Base-by-base conservation (phyloP, 2,888 invertebrate genomes). In the Sphecodes monilicornis region DNA sequence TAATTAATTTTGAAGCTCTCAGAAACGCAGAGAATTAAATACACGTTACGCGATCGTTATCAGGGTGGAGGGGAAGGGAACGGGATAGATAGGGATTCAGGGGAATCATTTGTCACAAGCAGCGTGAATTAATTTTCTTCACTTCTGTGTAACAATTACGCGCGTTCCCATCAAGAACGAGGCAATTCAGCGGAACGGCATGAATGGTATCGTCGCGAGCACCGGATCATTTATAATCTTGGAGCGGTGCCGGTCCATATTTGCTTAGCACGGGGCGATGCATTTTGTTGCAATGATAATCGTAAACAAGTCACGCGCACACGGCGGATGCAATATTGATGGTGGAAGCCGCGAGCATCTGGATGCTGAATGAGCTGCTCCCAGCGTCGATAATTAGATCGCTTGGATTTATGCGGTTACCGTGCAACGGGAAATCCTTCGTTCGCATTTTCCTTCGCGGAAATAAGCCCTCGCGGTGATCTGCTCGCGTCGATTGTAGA, bases 231-330 rank as follows among this genome's bases (percentile, higher is more conserved):
- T 46, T 68, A 79, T 66, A 79, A 79, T 68, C 72, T 60, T 29
- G 71, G 18, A 64, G 36, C 64, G 29, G 64, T 18, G 66, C 64
- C 64, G 75, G 32, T 50, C 75, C 75, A 50, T 71, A 76, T 75
- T 57, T 54, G 70, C 60, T 57, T 66, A 66, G 66, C 70, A 26
- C 70, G 22, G 22, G 26, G 43, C 50, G 46, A 64, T 80, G 64
- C 46, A 76, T 64, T 70, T 75, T 78, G 66, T 57, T 41, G 72
- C 78, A 76, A 78, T 82, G 78, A 82, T 84, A 84, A 84, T 82
- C 76, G 78, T 72, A 82, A 84, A 82, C 84, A 82, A 84, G 81
- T 84, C 81, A 84, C 72, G 84, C 60, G 66, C 81, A 68, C 60
- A 26, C 70, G 43, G 10, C 78, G 75, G 75, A 78, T 74, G 76